Evolutionary conservation across 2,888 invertebrate species (phyloP), one percentile per base, ranked within the genome.

Genomic region (Griposia aprilina): DNA sequence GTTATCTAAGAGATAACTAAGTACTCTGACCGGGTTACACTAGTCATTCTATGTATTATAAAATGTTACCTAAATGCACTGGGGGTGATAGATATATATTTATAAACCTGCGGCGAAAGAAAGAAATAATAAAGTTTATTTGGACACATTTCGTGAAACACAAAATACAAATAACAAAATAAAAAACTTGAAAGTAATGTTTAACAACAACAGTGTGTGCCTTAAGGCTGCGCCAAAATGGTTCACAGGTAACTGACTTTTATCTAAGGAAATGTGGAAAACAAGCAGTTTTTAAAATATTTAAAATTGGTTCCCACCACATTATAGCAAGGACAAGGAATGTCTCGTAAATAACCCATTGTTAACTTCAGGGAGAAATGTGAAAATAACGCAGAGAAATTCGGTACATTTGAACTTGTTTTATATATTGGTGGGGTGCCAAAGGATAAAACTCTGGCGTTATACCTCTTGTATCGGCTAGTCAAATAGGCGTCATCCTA

Each of bases 1-100:
- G 20, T 45, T 80, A 83, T 84, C 83, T 69, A n/a, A 26, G 30
- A 85, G 83, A 85, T 85, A 85, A 81, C 5, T 36, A 50, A 65
- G 20, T 30, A 59, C 11, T 50, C 30, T 82, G 50, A 83, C 83
- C 83, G 77, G 69, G 83, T 83, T 78, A 71, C 50, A 11, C 8
- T 59, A 23, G 62, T 57, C 23, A 55, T 63, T 48, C 20, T 68
- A 60, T n/a, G 68, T 62, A 72, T 65, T 36, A 63, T 75, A 63
- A 80, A 70, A 13, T 30, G 8, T 26, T 81, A 5, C 68, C 74
- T 57, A 15, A 52, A 82, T 76, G 45, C 23, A 26, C 30, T 73
- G 72, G 76, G 77, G 77, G 76, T 83, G 68, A 81, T 52, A 73
- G 82, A 83, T 82, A 60, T 20, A 6, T 57, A 11, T 65, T 65